These are phyloP conservation scores for Pygoscelis antarcticus DNA, from an alignment of 2,113 vertebrate genomes.

Conservation along the genomic window DNA sequence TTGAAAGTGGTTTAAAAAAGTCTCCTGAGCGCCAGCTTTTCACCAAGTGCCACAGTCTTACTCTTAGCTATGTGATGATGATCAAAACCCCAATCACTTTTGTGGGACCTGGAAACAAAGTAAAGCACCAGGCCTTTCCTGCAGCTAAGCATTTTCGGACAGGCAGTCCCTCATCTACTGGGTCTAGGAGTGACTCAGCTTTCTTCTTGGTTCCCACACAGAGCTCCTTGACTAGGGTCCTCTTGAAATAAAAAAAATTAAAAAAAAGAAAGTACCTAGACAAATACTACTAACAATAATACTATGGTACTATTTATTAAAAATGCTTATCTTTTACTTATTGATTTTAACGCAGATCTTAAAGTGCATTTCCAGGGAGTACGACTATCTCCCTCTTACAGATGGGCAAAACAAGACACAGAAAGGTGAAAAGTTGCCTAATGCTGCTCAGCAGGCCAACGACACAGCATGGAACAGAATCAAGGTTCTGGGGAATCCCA, in stretches of 20 bases:
- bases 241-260: background rate
- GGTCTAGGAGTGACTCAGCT: background rate
- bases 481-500: background rate
- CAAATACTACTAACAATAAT: background rate
- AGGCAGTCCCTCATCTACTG: background rate
- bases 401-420: background rate
- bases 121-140: background rate
- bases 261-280: background rate
- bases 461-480: background rate
- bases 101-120: background rate
- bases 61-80: background rate
- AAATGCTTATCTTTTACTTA: background rate
- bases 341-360: background rate
- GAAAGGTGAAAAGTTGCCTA: background rate
- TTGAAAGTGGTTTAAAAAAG: background rate
- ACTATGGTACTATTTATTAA: background rate
- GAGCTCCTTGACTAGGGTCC: background rate
- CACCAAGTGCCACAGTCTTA: background rate
- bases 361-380: background rate
- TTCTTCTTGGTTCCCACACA: background rate
- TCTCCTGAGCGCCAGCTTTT: background rate
- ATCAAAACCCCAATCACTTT: background rate
- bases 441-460: background rate
- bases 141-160: background rate
- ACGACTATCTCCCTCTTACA: background rate